phyloP scores from a whole-genome alignment of 2,113 vertebrate species.

The Nothoprocta perdicaria region DNA sequence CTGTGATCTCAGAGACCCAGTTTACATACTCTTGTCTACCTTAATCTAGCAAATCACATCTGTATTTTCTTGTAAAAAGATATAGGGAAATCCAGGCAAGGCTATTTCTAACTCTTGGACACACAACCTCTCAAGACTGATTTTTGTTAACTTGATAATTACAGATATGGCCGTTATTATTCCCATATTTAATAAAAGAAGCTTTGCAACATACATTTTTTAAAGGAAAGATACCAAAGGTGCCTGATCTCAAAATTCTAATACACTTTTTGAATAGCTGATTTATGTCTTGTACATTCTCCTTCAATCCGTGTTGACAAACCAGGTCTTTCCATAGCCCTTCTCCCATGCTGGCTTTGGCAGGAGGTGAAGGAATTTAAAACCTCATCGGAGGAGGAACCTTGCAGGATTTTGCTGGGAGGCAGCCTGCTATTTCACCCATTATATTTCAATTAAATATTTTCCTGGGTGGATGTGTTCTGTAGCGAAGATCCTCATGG shows the following conservation, averaged over 20 bases:
- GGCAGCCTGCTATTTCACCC: background rate
- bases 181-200: slow-evolving; percentile 13
- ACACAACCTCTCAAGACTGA: background rate
- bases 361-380: background rate
- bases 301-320: background rate
- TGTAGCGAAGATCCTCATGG: background rate
- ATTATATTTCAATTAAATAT: background rate
- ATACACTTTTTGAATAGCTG: background rate
- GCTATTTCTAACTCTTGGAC: background rate
- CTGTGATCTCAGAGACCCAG: background rate
- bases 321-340: background rate
- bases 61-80: background rate
- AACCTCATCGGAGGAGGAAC: background rate
- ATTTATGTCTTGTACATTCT: background rate
- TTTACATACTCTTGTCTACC: background rate
- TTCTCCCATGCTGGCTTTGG: background rate
- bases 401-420: background rate
- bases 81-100: background rate
- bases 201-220: background rate
- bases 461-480: background rate
- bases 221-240: background rate
- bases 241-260: background rate
- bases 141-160: background rate
- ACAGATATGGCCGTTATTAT: background rate
- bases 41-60: background rate